phyloP scores from a whole-genome alignment of 2,888 invertebrate species.

The Cryptophagus acutangulus region DNA sequence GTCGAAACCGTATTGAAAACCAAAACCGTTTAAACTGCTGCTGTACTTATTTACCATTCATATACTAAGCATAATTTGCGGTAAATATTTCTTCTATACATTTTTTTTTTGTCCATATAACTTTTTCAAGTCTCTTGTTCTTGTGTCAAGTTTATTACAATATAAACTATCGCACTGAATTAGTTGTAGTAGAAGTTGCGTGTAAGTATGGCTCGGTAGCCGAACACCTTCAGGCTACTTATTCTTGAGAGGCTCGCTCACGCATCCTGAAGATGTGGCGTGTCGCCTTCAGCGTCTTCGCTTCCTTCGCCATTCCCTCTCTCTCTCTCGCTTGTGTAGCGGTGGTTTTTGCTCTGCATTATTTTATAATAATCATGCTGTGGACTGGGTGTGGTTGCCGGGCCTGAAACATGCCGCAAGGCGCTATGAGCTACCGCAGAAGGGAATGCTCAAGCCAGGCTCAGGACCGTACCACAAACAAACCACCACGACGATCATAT shows the following conservation, averaged over 20 bases:
- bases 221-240: neutral
- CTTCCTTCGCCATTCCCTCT: neutral
- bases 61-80: too few relatives aligned
- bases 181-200: too few relatives aligned
- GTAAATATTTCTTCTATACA: too few relatives aligned
- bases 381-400: slow-evolving; percentile 29
- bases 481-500: neutral
- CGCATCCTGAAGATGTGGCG: slow-evolving; percentile 4
- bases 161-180: too few relatives aligned
- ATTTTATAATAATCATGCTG: slow-evolving; percentile 27
- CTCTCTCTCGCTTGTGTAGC: slow-evolving; percentile 16
- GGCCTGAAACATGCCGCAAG: slow-evolving; percentile 12
- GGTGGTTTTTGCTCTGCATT: slow-evolving; percentile 30
- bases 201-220: slow-evolving; percentile 4
- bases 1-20: too few relatives aligned
- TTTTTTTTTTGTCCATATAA: too few relatives aligned
- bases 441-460: slow-evolving; percentile 20
- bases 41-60: too few relatives aligned
- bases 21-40: too few relatives aligned
- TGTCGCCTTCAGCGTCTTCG: slow-evolving; percentile 1
- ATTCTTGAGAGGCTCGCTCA: slow-evolving; percentile 1
- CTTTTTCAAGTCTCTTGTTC: too few relatives aligned
- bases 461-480: slow-evolving; percentile 15
- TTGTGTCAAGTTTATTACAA: too few relatives aligned
- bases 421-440: slow-evolving; percentile 11